Conservation (phyloP, 2,888 invertebrate genomes). For the Meiosimyza decipiens region DNA sequence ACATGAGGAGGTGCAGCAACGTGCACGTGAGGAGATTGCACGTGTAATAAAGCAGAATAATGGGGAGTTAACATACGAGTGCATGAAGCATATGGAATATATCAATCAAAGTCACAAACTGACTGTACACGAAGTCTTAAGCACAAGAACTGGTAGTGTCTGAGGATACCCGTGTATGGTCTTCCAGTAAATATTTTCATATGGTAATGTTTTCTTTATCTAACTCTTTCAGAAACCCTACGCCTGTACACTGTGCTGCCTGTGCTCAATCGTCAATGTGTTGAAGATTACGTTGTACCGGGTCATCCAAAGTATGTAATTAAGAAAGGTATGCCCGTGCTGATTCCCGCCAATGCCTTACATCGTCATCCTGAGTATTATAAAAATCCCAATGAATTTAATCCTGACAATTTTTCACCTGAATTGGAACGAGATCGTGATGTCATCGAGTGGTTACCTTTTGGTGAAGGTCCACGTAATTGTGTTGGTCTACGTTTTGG, state of each 20-base stretch:
- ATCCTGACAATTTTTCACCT: conserved; percentile 72
- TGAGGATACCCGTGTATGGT: no score
- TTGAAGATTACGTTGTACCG: conserved; percentile 68
- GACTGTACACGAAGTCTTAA: no score
- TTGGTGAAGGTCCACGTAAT: conserved; percentile 63
- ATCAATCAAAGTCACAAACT: conserved; percentile 60
- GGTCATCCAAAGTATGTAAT: conserved; percentile 68
- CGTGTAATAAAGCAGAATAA: conserved; percentile 59
- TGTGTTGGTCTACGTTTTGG: conserved; percentile 64
- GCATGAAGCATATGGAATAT: conserved; percentile 67
- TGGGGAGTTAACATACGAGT: conserved; percentile 67
- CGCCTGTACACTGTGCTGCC: conserved; percentile 70
- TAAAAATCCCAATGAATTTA: conserved; percentile 72
- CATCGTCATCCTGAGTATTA: conserved; percentile 73
- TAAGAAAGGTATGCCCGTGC: conserved; percentile 68
- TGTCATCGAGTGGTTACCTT: conserved; percentile 57
- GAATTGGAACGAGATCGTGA: conserved; percentile 70
- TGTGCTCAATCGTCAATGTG: conserved; percentile 68
- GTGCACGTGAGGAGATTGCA: conserved; percentile 61
- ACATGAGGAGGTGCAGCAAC: conserved; percentile 49
- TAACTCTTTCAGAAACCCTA: conserved; percentile 63
- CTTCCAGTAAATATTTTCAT: background rate
- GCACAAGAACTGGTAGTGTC: no score
- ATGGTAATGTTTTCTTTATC: background rate
- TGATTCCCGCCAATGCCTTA: conserved; percentile 70